phyloP scores from a whole-genome alignment of 2,888 invertebrate species.

The Cephus pulcher region DNA sequence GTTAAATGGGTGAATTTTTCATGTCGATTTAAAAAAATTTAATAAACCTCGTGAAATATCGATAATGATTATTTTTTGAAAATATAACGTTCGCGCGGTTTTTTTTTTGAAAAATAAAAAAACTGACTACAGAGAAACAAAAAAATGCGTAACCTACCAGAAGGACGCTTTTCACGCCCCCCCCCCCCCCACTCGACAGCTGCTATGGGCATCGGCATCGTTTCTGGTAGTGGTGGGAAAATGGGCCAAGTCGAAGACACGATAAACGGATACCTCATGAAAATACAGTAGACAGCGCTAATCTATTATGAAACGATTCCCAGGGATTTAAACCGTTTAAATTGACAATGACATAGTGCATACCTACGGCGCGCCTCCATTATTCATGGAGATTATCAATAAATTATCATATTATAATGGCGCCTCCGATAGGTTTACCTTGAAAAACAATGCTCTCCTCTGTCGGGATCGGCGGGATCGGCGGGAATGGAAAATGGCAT shows the following conservation, averaged over 20 bases:
- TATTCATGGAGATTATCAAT: slow-evolving; percentile 61
- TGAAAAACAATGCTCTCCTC: slow-evolving; percentile 31
- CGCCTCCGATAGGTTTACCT: slow-evolving; percentile 45
- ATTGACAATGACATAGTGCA: slow-evolving; percentile 59
- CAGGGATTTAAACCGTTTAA: slow-evolving; percentile 45
- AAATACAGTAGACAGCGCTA: slow-evolving; percentile 32
- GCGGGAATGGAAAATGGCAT: neutral
- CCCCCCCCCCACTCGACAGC: neutral
- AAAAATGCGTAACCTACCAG: neutral
- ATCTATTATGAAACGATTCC: slow-evolving; percentile 58
- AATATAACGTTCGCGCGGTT: neutral
- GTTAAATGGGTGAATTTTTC: too few relatives aligned
- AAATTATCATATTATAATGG: slow-evolving; percentile 61
- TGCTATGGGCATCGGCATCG: slow-evolving; percentile 11
- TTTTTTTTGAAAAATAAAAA: neutral
- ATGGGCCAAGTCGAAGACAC: slow-evolving; percentile 15
- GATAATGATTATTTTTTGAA: neutral
- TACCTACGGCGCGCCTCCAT: slow-evolving; percentile 47
- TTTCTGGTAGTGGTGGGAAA: slow-evolving; percentile 9
- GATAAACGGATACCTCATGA: slow-evolving; percentile 6
- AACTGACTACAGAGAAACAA: neutral
- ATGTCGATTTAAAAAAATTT: too few relatives aligned
- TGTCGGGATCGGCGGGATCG: neutral
- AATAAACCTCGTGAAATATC: neutral
- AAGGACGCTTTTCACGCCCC: neutral